Evolutionary conservation across 2,113 vertebrate genomes (phyloP), one percentile per base, ranked within the genome.

Genomic region (Petroica traversi): DNA sequence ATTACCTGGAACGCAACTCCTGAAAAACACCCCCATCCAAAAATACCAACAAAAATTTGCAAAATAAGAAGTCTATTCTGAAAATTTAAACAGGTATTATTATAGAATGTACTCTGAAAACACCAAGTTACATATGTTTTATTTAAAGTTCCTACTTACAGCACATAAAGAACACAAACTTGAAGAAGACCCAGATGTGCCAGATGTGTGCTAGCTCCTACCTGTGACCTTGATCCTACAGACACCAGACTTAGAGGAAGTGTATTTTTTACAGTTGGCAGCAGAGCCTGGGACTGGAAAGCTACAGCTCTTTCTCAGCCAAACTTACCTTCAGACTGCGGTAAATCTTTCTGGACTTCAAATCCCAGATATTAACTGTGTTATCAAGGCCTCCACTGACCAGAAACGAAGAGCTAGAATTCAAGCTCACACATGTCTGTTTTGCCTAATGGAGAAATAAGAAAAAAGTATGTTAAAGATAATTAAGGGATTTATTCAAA

Each of bases 331-430:
- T 99, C 41, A 99, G 98, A 67, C 98, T 98, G 72, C 99, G 98
- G 94, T 99, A 98, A 90, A 99, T 89, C 93, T 98, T 98, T 95
- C 98, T 99, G 90, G 98, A 98, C 96, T 99, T 99, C 97, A 99
- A 98, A 98, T 99, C 99, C 99, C 99, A 99, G 95, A 99, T 99
- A 97, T 99, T 98, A 72, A 99, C 99, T 3, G 98, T 98, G 95
- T 96, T 98, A 97, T 99, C 99, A 68, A 99, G 98, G 64, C 99
- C 99, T 80, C 99, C 99, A 26, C 99, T 99, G 72, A 98, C 98
- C 48, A 99, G 55, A 75, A 98, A 98, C 51, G 99, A 98, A 62
- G 98, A 99, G 6, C 97, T 99, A 6, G 98, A 98, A 96, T 98
- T 99, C 76, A 99, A 97, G 97, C 97, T 98, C 57, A 99, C 97